Conservation (phyloP, 2,113 vertebrate genomes). For the Coptodon rendalli region DNA sequence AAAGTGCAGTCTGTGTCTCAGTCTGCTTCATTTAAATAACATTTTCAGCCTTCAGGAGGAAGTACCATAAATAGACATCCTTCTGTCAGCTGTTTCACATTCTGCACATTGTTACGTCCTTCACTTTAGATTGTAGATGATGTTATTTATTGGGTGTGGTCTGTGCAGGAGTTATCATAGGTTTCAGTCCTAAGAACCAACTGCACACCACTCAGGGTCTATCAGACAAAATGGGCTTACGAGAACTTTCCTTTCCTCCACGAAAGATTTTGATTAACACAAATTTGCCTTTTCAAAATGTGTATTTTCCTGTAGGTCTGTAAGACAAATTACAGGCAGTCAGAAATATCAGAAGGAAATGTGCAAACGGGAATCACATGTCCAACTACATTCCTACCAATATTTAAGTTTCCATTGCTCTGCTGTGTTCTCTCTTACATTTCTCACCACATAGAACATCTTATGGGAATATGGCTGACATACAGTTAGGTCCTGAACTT, state of each 20-base stretch:
- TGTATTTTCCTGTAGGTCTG: accelerated
- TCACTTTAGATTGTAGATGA: not conserved
- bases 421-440: not conserved
- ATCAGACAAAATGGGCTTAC: not conserved
- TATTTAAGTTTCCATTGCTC: not conserved
- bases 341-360: accelerated
- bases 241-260: not conserved
- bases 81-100: not conserved
- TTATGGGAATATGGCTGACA: not conserved
- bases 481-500: not conserved
- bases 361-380: not conserved
- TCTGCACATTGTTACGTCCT: not conserved
- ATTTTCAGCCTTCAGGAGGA: not conserved
- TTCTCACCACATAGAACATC: not conserved
- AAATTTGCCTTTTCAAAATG: not conserved
- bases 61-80: not conserved
- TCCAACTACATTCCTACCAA: not conserved
- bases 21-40: not conserved
- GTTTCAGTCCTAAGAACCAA: not conserved
- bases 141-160: not conserved
- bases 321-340: not conserved
- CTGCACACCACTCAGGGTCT: not conserved
- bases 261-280: accelerated
- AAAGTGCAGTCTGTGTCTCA: accelerated
- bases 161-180: accelerated